Evolutionary conservation across 2,888 invertebrate genomes (phyloP), one percentile per base, ranked within the genome.

Genomic region (Agriotes lineatus): DNA sequence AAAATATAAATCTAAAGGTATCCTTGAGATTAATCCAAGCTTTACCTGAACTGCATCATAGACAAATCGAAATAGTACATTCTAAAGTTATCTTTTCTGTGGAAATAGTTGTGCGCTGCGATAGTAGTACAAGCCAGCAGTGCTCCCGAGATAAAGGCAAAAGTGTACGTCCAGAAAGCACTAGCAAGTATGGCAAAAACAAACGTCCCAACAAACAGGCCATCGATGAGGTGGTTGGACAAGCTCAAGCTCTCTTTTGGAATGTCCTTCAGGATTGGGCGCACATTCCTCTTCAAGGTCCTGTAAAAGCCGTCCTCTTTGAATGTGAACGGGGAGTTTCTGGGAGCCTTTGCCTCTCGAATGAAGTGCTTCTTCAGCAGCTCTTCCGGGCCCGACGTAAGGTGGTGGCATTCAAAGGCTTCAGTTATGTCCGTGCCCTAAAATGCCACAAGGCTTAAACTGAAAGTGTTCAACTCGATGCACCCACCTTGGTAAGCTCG

Each of bases 51-150:
- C 1, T 90, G 89, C 87, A 92, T 85, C 74, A 90, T 79, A 14
- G 88, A 87, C 69, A 95, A 83, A 77, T 94, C 92, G 76, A 93
- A 93, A 69, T 92, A 88, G 78, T 90, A 92, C 92, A 93, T 94
- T 62, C 93, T 88, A 87, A 92, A 93, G 80, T 90, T 93, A 66
- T 93, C 90, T 67, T 86, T 88, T 75, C 89, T 88, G 79, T 95
- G 95, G 75, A 94, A 90, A 78, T 90, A 95, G 80, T 94, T 95
- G 80, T 95, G 95, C 0, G 90, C 88, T 1, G 87, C 86, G 9
- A 91, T 87, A 0, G 87, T 84, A 0, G 88, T 85, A 86, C 90
- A 88, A 0, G 87, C 85, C 1, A 93, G 80, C 1, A 88, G 83
- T 1, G 88, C 57, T 0, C 90, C 92, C 18, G 90, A 86, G 20